A percentile compares a stretch with the other conserved stretches of the same genome.
Conservation (phyloP, 2,113 vertebrate genomes). For the Oreochromis spilurus region DNA sequence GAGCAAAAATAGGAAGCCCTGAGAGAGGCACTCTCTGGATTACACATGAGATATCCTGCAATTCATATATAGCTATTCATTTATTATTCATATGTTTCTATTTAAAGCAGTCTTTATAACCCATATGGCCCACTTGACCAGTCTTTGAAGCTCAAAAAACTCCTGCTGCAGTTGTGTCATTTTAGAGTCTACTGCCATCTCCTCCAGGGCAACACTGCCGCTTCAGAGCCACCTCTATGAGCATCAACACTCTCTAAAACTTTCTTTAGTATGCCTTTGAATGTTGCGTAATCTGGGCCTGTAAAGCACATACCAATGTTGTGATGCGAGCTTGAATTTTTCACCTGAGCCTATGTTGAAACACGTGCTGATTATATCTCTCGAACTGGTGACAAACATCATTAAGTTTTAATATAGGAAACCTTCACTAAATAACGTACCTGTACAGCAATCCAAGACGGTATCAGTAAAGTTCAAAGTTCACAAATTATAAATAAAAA, state of each 20-base stretch:
- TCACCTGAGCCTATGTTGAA: too few species aligned
- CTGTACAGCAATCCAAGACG: too few species aligned
- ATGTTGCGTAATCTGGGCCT: constrained; percentile 39
- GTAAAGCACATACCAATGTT: too few species aligned
- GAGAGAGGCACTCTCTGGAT: neutral
- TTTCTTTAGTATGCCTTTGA: neutral
- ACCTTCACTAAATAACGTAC: too few species aligned
- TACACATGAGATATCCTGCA: neutral
- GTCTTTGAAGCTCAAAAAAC: neutral
- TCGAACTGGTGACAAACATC: too few species aligned
- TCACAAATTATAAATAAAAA: too few species aligned
- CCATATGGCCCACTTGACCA: neutral
- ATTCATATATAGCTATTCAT: neutral
- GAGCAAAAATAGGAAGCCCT: neutral
- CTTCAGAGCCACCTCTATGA: neutral
- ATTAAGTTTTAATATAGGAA: too few species aligned
- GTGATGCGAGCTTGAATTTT: too few species aligned
- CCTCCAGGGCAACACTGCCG: neutral
- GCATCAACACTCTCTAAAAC: neutral
- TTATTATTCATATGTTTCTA: neutral
- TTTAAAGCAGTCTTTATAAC: neutral
- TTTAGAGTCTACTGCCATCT: neutral
- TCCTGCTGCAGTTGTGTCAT: neutral
- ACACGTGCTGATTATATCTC: too few species aligned
- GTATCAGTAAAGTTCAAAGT: too few species aligned